These are phyloP conservation scores for Sminthurides aquaticus DNA, from an alignment of 2,888 invertebrate species.

Conservation along the genomic window DNA sequence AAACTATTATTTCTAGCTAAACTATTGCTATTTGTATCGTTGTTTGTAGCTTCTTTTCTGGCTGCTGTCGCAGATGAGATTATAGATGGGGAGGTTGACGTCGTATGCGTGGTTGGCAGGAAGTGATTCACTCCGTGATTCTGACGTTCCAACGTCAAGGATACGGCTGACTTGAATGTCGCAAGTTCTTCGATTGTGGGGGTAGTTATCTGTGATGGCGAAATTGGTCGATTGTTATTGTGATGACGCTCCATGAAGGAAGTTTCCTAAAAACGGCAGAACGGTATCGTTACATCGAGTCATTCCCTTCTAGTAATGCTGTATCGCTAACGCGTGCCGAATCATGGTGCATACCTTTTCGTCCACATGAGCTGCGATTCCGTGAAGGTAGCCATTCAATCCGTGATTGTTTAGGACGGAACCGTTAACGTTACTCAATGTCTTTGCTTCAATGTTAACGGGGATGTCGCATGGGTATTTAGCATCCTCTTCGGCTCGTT, in stretches of 20 bases:
- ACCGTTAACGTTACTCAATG: constrained; percentile 35
- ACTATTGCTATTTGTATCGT: constrained; percentile 4
- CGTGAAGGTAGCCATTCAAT: constrained; percentile 41
- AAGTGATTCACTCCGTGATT: constrained; percentile 4
- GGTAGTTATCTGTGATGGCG: constrained; percentile 40
- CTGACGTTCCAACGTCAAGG: constrained; percentile 20
- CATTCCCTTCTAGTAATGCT: neutral
- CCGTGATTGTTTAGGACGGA: constrained; percentile 27
- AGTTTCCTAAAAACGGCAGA: constrained; percentile 52
- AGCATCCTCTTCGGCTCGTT: constrained; percentile 41
- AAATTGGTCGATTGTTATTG: constrained; percentile 55
- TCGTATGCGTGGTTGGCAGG: neutral
- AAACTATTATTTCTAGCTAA: constrained; percentile 39
- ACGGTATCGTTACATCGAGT: too few relatives aligned
- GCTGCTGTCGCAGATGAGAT: constrained; percentile 1
- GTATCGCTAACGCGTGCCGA: neutral
- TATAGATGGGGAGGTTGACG: neutral
- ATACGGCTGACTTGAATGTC: constrained; percentile 26
- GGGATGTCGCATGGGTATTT: constrained; percentile 42
- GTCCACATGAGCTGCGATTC: constrained; percentile 41
- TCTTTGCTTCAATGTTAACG: constrained; percentile 39
- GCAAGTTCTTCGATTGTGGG: constrained; percentile 36
- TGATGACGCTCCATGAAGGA: constrained; percentile 56
- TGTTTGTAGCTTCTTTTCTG: constrained; percentile 5
- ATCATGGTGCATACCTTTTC: constrained; percentile 34